These are phyloP conservation scores for Tenthredo scrophulariae DNA, from an alignment of 2,888 invertebrate species.

Conservation along the genomic window DNA sequence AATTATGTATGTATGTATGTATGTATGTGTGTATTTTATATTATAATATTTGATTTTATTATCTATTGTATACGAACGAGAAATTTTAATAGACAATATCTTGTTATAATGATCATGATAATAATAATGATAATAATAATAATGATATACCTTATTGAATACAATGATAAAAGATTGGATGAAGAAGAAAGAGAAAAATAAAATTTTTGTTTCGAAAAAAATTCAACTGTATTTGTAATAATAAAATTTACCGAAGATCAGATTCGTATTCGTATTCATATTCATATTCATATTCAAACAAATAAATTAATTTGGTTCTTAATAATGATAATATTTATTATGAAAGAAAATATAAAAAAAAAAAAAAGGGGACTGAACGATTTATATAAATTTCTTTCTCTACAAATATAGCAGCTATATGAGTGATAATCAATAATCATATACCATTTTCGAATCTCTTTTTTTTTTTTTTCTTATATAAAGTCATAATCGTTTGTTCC, in stretches of 20 bases:
- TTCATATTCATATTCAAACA: not conserved
- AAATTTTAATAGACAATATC: not conserved
- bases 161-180: not conserved
- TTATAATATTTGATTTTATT: not conserved
- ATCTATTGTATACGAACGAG: not conserved
- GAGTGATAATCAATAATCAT: not conserved
- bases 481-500: not conserved
- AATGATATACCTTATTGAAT: not conserved
- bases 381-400: not conserved
- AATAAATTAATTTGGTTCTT: not conserved
- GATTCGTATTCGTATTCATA: not conserved
- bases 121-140: not conserved
- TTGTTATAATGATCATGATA: not conserved
- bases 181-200: too few relatives aligned
- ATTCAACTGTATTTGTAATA: conserved; percentile 40
- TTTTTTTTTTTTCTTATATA: not conserved
- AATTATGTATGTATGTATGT: not conserved
- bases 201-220: not conserved
- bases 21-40: not conserved
- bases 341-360: not conserved
- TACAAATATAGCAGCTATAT: not conserved
- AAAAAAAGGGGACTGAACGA: not conserved
- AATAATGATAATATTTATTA: not conserved
- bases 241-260: not conserved
- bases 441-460: not conserved